These are phyloP conservation scores for Villa cingulata DNA, from an alignment of 2,888 invertebrate species.

Conservation along the genomic window DNA sequence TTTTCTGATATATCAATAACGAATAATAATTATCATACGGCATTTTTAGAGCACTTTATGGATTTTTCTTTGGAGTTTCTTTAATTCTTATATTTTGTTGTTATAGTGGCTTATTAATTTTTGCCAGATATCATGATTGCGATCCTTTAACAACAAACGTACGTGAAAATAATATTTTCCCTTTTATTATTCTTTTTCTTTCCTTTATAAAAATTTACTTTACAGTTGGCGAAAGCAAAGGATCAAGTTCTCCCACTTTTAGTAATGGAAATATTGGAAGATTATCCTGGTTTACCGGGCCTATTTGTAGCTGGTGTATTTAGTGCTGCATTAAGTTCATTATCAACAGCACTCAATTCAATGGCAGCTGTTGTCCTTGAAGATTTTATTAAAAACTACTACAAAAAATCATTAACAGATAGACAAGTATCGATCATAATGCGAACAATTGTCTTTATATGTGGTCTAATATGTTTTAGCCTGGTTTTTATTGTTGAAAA, in stretches of 20 bases:
- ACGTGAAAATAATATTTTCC: slow-evolving; percentile 11
- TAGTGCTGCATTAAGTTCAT: slow-evolving; percentile 76
- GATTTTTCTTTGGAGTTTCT: slow-evolving; percentile 64
- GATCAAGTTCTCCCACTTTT: slow-evolving; percentile 69
- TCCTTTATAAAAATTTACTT: slow-evolving; percentile 8
- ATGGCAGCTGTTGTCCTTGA: slow-evolving; percentile 61
- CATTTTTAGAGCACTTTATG: slow-evolving; percentile 37
- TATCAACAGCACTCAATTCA: slow-evolving; percentile 65
- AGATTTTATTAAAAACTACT: slow-evolving; percentile 51
- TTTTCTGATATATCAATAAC: neutral
- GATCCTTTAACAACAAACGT: slow-evolving; percentile 67
- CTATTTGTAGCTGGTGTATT: slow-evolving; percentile 83
- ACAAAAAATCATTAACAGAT: slow-evolving; percentile 41
- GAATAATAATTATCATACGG: no score
- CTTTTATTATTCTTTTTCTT: neutral
- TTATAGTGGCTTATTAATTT: slow-evolving; percentile 74
- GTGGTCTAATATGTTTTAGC: slow-evolving; percentile 48
- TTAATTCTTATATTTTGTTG: slow-evolving; percentile 63
- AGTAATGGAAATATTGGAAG: slow-evolving; percentile 71
- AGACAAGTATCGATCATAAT: slow-evolving; percentile 46
- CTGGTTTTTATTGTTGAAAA: slow-evolving; percentile 51
- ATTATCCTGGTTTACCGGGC: slow-evolving; percentile 69
- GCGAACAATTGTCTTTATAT: slow-evolving; percentile 48
- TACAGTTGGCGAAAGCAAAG: slow-evolving; percentile 51
- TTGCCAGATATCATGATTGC: slow-evolving; percentile 69